phyloP scores from a whole-genome alignment of 1,140 invertebrate species.

The Homalodisca vitripennis region DNA sequence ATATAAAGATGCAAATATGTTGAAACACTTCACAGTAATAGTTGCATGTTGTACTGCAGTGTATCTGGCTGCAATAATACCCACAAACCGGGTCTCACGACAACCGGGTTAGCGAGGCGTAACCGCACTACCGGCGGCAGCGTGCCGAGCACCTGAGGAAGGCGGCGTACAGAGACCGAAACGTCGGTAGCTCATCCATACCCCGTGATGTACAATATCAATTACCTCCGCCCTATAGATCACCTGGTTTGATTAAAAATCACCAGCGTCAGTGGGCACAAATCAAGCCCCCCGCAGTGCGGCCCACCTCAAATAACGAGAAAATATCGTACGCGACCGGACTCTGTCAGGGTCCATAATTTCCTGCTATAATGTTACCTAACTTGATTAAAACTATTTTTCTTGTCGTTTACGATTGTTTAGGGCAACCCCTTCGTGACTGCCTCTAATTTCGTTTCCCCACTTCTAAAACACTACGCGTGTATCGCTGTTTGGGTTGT shows the following conservation, averaged over 20 bases:
- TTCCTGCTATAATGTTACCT: constrained; percentile 10
- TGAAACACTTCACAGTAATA: no score
- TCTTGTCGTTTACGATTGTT: constrained; percentile 10
- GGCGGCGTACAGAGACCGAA: no score
- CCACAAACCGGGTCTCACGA: no score
- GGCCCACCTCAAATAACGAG: constrained; percentile 14
- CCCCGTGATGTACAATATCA: constrained; percentile 2
- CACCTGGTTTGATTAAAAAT: constrained; percentile 18
- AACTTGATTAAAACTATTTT: constrained; percentile 17
- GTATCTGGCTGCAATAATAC: no score
- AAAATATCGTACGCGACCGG: constrained; percentile 11
- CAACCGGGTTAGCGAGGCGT: no score
- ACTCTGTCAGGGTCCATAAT: constrained; percentile 1
- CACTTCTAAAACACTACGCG: background rate
- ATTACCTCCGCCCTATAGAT: constrained; percentile 6
- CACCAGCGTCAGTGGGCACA: background rate
- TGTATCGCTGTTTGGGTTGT: background rate
- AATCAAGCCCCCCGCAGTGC: background rate
- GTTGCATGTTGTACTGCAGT: no score
- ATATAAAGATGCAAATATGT: no score
- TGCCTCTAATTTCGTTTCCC: constrained; percentile 2
- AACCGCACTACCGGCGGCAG: no score
- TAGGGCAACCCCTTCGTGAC: background rate
- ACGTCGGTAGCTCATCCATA: constrained; percentile 5
- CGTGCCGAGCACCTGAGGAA: no score